Evolutionary conservation across 1,140 invertebrate species (phyloP), one percentile per base, ranked within the genome.

Genomic region (Diprion similis): DNA sequence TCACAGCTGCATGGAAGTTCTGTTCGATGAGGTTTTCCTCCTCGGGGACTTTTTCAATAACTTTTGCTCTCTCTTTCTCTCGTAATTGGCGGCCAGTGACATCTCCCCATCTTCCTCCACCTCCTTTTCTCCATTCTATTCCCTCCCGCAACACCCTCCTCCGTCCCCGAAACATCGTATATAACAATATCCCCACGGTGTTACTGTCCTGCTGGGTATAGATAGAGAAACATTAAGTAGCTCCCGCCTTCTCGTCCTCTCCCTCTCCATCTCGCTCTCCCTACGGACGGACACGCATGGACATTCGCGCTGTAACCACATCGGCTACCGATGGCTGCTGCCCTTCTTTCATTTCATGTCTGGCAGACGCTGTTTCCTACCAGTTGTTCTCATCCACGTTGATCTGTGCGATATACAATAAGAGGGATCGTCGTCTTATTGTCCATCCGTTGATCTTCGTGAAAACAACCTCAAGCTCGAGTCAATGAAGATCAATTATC

Each of bases 221-320:
- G 86, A 87, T 87, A 87, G 82, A 87, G 82, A 84, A 86, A 86
- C 83, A 87, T 86, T 86, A 86, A 88, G 84, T 86, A 82, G 83
- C 80, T 80, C 77, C 73, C 80, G 76, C 82, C 79, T 77, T 75
- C 77, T 71, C 77, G 73, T 74, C 77, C 77, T 78, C n/a, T n/a
- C n/a, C n/a, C 83, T 79, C 80, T 76, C 73, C 81, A 76, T 81
- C 79, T 77, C 75, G 77, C 71, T 77, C 72, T 74, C 77, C 77
- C 78, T 75, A 73, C 67, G 73, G 73, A 71, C 77, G 76, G 76
- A 75, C 76, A 78, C 76, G 71, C 65, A 71, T 45, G 46, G n/a
- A 8, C 19, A 8, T 48, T 59, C 51, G 37, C 66, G 15, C 18
- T 68, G 45, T 15, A 17, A 70, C 18, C 71, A 78, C 80, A 81